Evolutionary conservation across 2,888 invertebrate genomes (phyloP).

Genomic region (Tyria jacobaeae): DNA sequence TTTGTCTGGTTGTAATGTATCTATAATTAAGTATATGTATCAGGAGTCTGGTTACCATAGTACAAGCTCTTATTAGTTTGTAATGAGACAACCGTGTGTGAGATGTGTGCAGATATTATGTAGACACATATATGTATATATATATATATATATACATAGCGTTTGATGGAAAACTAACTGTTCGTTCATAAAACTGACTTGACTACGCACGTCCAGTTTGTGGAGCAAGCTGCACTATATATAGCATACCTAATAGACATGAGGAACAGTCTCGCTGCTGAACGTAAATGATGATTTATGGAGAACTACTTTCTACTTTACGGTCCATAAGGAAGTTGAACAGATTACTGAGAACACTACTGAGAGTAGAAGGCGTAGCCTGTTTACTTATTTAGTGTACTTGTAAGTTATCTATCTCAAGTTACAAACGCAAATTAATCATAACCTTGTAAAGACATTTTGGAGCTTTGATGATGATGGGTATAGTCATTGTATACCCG

Average conservation of each 20-base stretch:
- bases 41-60: too few species aligned
- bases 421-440: not conserved
- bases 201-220: not conserved
- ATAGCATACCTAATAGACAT: not conserved
- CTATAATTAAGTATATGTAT: too few species aligned
- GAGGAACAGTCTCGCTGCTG: conserved; percentile 7
- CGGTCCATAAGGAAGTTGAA: conserved; percentile 10
- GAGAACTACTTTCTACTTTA: conserved; percentile 3
- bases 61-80: too few species aligned
- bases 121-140: too few species aligned
- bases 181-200: not conserved
- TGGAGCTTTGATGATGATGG: too few species aligned
- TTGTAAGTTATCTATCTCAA: not conserved
- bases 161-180: conserved; percentile 1
- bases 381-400: not conserved
- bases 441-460: not conserved
- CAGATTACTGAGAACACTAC: not conserved
- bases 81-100: too few species aligned
- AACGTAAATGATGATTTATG: conserved; percentile 18
- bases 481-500: too few species aligned
- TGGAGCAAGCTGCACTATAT: not conserved
- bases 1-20: too few species aligned
- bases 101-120: too few species aligned
- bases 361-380: not conserved
- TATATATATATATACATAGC: too few species aligned